phyloP scores from a whole-genome alignment of 2,113 vertebrate species.

The Erinaceus europaeus region DNA sequence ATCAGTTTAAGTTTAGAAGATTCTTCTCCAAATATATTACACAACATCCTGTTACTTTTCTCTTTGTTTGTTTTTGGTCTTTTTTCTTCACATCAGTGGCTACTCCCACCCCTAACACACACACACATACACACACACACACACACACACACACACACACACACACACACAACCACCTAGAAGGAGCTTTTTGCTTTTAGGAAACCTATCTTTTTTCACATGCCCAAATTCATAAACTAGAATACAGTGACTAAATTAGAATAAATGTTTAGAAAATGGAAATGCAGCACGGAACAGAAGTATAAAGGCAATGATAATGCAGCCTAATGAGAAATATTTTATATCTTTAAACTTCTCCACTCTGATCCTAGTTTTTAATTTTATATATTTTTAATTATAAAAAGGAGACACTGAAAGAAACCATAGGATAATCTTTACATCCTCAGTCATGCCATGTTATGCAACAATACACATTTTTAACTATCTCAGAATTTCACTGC shows the following conservation, averaged over 20 bases:
- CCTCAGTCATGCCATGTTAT: neutral
- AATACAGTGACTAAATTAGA: neutral
- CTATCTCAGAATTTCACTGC: too few relatives aligned
- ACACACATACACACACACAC: too few relatives aligned
- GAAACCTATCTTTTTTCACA: neutral
- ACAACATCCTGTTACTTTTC: neutral
- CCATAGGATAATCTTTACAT: too few relatives aligned
- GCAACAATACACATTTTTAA: too few relatives aligned
- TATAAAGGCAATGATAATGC: neutral
- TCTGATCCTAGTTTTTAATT: neutral
- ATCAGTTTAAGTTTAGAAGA: rapidly evolving
- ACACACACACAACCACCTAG: too few relatives aligned
- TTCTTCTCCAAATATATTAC: neutral
- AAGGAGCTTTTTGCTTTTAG: neutral
- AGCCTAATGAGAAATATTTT: neutral
- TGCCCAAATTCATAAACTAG: neutral
- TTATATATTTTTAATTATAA: neutral
- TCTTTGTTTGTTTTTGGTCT: neutral
- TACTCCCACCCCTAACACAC: too few relatives aligned
- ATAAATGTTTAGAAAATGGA: neutral
- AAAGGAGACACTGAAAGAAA: too few relatives aligned
- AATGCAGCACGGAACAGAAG: neutral
- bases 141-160: too few relatives aligned
- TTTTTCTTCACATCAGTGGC: too few relatives aligned
- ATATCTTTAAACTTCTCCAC: neutral